These are phyloP conservation scores for Chinchilla lanigera DNA, from an alignment of 2,113 vertebrate species.

Conservation along the genomic window DNA sequence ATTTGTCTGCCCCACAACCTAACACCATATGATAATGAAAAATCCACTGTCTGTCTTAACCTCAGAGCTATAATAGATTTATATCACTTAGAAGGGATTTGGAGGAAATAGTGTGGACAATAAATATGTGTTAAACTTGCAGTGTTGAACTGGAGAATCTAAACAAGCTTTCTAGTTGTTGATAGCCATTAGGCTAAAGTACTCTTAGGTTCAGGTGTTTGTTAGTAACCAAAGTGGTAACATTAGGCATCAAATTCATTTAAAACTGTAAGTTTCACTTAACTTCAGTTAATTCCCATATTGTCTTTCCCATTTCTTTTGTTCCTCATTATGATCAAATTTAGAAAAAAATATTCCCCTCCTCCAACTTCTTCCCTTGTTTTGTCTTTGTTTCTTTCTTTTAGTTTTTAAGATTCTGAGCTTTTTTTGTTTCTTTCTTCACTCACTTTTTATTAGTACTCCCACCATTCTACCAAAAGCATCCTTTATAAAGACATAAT, in stretches of 20 bases:
- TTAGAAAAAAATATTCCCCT: background rate
- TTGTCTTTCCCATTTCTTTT: background rate
- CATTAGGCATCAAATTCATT: background rate
- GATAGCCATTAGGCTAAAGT: background rate
- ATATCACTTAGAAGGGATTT: background rate
- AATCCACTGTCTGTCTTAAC: background rate
- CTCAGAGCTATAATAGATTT: background rate
- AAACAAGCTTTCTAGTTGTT: background rate
- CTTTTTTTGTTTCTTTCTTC: background rate
- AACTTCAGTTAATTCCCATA: background rate
- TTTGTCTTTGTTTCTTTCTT: background rate
- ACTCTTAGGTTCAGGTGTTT: background rate
- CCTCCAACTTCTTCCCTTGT: background rate
- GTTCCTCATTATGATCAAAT: background rate
- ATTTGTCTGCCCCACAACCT: background rate
- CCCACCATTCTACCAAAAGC: background rate
- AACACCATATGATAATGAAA: background rate
- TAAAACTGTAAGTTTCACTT: background rate
- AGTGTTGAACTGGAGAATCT: background rate
- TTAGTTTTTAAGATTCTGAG: background rate
- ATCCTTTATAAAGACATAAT: background rate
- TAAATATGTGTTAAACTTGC: background rate
- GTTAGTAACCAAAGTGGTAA: background rate
- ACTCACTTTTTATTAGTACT: background rate
- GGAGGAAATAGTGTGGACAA: background rate